Evolutionary conservation across 1,140 invertebrate species (phyloP), one percentile per base, ranked within the genome.

Genomic region (Cardiocondyla obscurior): DNA sequence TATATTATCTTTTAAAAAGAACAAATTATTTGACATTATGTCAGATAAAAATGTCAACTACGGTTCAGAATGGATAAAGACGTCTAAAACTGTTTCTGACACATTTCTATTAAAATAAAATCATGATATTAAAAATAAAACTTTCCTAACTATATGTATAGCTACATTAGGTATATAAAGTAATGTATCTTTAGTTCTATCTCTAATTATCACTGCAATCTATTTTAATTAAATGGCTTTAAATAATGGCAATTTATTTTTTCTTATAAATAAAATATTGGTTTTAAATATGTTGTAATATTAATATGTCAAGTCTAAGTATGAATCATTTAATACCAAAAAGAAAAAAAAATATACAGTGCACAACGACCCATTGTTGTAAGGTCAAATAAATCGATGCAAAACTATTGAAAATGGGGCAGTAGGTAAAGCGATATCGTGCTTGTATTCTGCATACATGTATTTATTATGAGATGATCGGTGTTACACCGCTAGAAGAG

Each of bases 341-440:
- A 7, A n/a, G n/a, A n/a, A n/a, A n/a, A n/a, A n/a, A n/a, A n/a
- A n/a, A n/a, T n/a, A n/a, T 49, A 8, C 3, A 2, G 10, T 36
- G 2, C 0, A 30, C 5, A 22, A 16, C 36, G 28, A 22, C 5
- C 30, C 10, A 10, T 62, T 62, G 22, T 22, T 57, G 14, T n/a
- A 33, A 83, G 49, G 36, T 49, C 53, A 60, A 53, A 79, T 69
- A 82, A 85, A 85, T 85, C 84, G 77, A 86, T 83, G 55, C 64
- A 65, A 83, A 85, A 77, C 58, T 77, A 36, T 57, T 28, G 70
- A 85, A 85, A 85, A 85, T 82, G 53, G 83, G 76, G 62, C 64
- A 81, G 30, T 55, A 44, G 49, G 46, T 77, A 36, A 85, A 64
- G 49, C 36, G 30, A 70, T 70, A 51, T 33, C 55, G 16, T 28